Conservation (phyloP, 2,113 vertebrate genomes). For the Mesocricetus auratus region DNA sequence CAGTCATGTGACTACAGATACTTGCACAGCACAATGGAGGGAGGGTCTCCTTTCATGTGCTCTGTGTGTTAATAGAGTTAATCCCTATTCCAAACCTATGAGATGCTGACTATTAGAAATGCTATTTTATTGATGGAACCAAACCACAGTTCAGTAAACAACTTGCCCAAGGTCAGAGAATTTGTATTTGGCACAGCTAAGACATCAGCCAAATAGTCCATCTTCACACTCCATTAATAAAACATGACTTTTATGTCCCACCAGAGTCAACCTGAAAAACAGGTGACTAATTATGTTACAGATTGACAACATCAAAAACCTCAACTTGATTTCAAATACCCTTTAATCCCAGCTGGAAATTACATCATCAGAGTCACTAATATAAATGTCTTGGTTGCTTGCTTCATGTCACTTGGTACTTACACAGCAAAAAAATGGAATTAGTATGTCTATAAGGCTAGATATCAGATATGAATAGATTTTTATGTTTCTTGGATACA, state of each 20-base stretch:
- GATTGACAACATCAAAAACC: slow-evolving; percentile 22
- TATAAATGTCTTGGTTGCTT: slow-evolving; percentile 14
- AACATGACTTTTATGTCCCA: slow-evolving; percentile 24
- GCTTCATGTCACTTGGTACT: neutral
- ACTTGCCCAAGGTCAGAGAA: slow-evolving; percentile 51
- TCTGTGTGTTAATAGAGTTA: neutral
- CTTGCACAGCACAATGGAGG: neutral
- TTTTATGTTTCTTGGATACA: neutral
- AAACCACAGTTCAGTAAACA: slow-evolving; percentile 25
- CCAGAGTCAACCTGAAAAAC: slow-evolving; percentile 33
- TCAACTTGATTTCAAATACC: slow-evolving; percentile 12
- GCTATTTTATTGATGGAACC: neutral
- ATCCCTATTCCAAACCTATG: neutral
- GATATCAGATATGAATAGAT: neutral
- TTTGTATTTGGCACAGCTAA: slow-evolving; percentile 36
- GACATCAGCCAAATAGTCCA: neutral
- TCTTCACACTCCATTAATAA: slow-evolving; percentile 58
- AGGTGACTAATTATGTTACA: neutral
- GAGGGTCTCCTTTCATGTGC: neutral
- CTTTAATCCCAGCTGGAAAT: slow-evolving; percentile 36
- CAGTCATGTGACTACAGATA: neutral
- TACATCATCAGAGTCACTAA: neutral
- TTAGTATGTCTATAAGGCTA: neutral
- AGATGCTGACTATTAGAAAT: slow-evolving; percentile 39
- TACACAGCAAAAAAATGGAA: slow-evolving; percentile 18